A percentile compares a stretch with the other conserved stretches of the same genome.
These are phyloP conservation scores for Eustalomyia histrio DNA, from an alignment of 2,888 invertebrate genomes.

Conservation along the genomic window DNA sequence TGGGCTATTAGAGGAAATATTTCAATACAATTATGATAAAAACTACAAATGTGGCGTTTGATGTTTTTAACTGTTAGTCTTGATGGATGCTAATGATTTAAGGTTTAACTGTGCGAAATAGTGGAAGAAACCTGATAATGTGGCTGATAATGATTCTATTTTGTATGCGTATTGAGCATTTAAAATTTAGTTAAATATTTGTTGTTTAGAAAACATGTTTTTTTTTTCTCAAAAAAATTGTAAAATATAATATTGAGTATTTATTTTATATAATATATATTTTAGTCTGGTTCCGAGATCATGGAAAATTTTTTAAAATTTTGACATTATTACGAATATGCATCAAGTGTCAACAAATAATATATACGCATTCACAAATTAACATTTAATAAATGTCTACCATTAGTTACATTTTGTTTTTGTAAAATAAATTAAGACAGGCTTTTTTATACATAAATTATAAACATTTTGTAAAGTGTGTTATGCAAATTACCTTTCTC, in stretches of 20 bases:
- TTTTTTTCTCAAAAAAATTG: not conserved
- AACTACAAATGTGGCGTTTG: not conserved
- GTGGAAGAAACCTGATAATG: not conserved
- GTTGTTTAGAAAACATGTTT: constrained; percentile 21
- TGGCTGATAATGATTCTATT: not conserved
- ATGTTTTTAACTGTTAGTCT: constrained; percentile 12
- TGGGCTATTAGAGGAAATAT: constrained; percentile 12
- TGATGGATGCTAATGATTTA: constrained; percentile 17
- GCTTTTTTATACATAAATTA: constrained; percentile 16
- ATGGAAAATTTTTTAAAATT: too few relatives aligned
- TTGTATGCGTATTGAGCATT: not conserved
- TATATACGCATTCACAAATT: constrained; percentile 22
- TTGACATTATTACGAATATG: constrained; percentile 12
- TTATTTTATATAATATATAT: too few relatives aligned
- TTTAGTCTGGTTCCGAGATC: too few relatives aligned
- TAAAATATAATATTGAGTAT: not conserved
- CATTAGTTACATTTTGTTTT: constrained; percentile 6
- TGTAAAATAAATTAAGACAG: constrained; percentile 6
- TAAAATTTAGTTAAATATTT: constrained; percentile 15
- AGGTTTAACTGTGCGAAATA: constrained; percentile 5
- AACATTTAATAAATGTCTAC: constrained; percentile 21
- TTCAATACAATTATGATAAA: not conserved
- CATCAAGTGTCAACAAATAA: constrained; percentile 12
- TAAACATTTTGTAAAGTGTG: not conserved
- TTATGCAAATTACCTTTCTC: constrained; percentile 14